A percentile compares a stretch with the other conserved stretches of the same genome.
These are phyloP conservation scores for Habrosyne pyritoides DNA, from an alignment of 2,888 invertebrate genomes.

Conservation along the genomic window DNA sequence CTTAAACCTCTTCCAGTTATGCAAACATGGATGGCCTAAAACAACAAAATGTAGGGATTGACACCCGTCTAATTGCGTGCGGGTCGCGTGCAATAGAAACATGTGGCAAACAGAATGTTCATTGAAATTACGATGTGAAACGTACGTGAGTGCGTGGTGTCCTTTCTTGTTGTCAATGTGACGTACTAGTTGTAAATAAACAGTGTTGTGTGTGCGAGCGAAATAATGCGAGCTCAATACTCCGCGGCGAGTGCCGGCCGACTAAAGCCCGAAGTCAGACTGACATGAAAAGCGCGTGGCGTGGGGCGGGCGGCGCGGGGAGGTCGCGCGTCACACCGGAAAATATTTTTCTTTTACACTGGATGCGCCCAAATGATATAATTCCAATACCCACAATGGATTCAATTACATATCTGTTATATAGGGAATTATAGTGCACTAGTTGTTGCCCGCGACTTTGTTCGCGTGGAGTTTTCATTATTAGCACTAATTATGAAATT, in stretches of 20 bases:
- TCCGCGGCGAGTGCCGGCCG: constrained; percentile 67
- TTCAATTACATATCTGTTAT: no score
- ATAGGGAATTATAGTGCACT: no score
- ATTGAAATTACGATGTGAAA: constrained; percentile 26
- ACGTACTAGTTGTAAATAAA: constrained; percentile 66
- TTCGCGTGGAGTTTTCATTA: no score
- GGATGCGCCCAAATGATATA: no score
- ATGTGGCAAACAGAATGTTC: constrained; percentile 28
- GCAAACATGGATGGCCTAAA: constrained; percentile 44
- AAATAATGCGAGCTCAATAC: constrained; percentile 49
- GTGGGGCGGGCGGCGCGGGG: constrained; percentile 36
- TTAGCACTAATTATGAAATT: no score
- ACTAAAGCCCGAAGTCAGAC: constrained; percentile 47
- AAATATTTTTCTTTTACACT: constrained; percentile 54
- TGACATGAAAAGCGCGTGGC: constrained; percentile 40
- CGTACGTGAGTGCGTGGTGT: constrained; percentile 67
- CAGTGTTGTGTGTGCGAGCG: constrained; percentile 52
- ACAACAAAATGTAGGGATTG: constrained; percentile 44
- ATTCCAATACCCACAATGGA: no score
- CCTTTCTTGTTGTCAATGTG: constrained; percentile 59
- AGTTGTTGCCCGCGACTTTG: no score
- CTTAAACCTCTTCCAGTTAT: constrained; percentile 13
- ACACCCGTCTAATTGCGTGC: constrained; percentile 22
- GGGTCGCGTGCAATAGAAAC: constrained; percentile 21
- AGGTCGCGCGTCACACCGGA: constrained; percentile 40